Base-by-base conservation (phyloP, 2,797 vertebrate species). In the Kryptolebias ocellatus region DNA sequence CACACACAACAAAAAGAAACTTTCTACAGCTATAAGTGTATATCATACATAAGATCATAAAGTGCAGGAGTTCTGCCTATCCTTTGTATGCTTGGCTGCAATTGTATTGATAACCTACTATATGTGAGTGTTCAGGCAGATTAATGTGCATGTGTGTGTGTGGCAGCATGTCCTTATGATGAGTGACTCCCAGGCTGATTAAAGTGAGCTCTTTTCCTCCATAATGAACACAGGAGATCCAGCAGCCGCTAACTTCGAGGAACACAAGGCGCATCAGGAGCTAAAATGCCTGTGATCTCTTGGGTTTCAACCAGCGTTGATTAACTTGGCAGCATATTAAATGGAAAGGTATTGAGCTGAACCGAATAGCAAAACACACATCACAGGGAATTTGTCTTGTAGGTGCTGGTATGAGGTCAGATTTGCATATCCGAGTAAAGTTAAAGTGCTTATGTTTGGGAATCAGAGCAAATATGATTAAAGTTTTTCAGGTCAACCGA, bases 241-340 rank as follows among this genome's bases (percentile, higher is more conserved):
- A 90, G 93, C 90, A 92, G 88, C 76, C 75, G 46, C 66, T 87
- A 78, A 85, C 88, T 92, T 90, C 92, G 87, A 92, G 88, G 83
- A 90, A 87, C 82, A 76, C 81, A 81, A 80, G 85, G 81, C 70
- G 37, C 83, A 76, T 89, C 85, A 87, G 88, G 87, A 84, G 86
- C 89, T 92, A 90, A 92, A 90, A 87, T 87, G 86, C 78, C 83
- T 92, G 87, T 92, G 90, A 92, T 92, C 88, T 89, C 83, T 85
- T 54, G 60, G 83, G 90, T 92, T 92, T 89, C 86, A 90, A 84
- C 89, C 86, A 81, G 60, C 83, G 80, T 86, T 90, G 89, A 93
- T 93, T 90, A 92, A 91, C 89, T 91, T 91, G 85, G 85, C 90
- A 91, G 90, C 82, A 81, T 87, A 90, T 89, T 92, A 90, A 93